phyloP scores from a whole-genome alignment of 2,113 vertebrate species.

The Coracopsis vasa region DNA sequence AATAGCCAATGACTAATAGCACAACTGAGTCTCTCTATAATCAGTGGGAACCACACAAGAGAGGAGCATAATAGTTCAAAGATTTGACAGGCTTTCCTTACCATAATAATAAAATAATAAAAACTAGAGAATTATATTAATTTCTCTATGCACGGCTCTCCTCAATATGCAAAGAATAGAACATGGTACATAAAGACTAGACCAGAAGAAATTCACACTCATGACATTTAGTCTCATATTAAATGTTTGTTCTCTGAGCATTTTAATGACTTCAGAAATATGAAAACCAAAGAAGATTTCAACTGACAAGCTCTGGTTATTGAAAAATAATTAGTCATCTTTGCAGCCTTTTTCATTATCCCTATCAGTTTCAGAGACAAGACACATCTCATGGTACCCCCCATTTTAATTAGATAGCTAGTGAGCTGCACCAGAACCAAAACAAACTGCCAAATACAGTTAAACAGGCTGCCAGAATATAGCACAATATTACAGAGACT shows the following conservation, averaged over 20 bases:
- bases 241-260: background rate
- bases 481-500: background rate
- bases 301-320: conserved; percentile 8
- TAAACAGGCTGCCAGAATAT: conserved; percentile 36
- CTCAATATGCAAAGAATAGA: background rate
- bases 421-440: conserved; percentile 39
- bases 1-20: background rate
- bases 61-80: background rate
- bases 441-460: conserved; percentile 51
- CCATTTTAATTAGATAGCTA: conserved; percentile 56
- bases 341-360: conserved; percentile 6
- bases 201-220: background rate
- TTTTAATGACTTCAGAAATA: conserved; percentile 19
- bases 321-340: conserved; percentile 54
- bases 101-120: background rate
- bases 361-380: conserved; percentile 12
- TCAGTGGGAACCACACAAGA: background rate
- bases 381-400: background rate
- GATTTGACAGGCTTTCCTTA: background rate
- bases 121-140: background rate
- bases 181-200: background rate
- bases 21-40: background rate
- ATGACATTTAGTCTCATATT: background rate
- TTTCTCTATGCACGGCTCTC: background rate
- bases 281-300: conserved; percentile 8